Base-by-base conservation (phyloP, 2,797 vertebrate species). In the Megaceryle alcyon region DNA sequence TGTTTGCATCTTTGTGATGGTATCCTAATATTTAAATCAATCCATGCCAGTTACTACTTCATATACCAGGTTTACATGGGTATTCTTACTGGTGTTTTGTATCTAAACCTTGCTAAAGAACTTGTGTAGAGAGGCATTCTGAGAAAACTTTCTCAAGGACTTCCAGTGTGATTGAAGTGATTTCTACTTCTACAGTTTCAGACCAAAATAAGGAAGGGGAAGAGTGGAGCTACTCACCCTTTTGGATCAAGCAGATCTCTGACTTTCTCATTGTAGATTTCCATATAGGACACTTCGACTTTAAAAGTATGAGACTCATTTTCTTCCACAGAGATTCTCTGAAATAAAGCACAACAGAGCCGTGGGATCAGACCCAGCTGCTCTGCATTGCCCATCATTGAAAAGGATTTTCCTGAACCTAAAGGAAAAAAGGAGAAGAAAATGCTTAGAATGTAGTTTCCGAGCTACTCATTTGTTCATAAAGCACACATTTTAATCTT, bases 341-440 rank as follows among this genome's bases (percentile, higher is more conserved):
- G 98, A 95, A 99, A 99, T 94, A 99, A 98, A 77, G 99, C 98
- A 98, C 99, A 99, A 97, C 99, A 99, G 94, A 99, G 99, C 91
- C 99, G 98, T 65, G 99, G 99, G 96, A 99, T 99, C 95, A 99
- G 98, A 96, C 99, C 99, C 31, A 99, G 98, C 97, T 99, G 99
- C 81, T 99, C 99, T 49, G 98, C 98, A 61, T 98, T 99, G 82
- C 99, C 99, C 99, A 99, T 99, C 99, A 99, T 99, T 82, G 99
- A 99, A 98, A 99, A 99, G 78, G 99, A 99, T 97, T 99, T 99
- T 96, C 99, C 99, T 51, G 99, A 99, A 97, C 99, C 99, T 99
- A 97, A 70, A 97, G n/a, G 33, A 28, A 88, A 94, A 94, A 91
- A 78, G 25, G 35, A 83, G 49, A 94, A 82, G 57, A 88, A 84